Evolutionary conservation across 2,113 vertebrate genomes (phyloP).

Genomic region (Leptobrachium ailaonicum): DNA sequence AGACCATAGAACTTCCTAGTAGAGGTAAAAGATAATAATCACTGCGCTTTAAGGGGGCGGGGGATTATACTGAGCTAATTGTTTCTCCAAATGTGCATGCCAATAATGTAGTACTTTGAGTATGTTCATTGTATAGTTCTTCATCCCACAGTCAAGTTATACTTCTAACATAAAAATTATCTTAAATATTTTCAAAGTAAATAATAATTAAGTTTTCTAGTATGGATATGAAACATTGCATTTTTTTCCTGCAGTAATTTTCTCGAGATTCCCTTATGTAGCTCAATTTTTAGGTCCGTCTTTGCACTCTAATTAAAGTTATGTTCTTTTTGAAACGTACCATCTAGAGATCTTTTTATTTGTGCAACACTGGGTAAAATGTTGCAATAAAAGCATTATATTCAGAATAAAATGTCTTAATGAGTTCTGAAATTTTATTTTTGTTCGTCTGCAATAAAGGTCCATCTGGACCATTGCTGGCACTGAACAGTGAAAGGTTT

Average conservation of each 20-base stretch:
- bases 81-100: no score
- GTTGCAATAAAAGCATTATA: constrained; percentile 23
- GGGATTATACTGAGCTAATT: no score
- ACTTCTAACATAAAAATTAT: no score
- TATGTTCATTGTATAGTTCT: no score
- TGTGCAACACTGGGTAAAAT: neutral
- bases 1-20: no score
- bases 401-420: constrained; percentile 21
- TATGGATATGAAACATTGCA: no score
- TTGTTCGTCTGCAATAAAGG: constrained; percentile 31
- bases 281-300: neutral
- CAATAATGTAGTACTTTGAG: no score
- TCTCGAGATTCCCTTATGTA: neutral
- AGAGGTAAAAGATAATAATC: no score
- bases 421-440: constrained; percentile 29
- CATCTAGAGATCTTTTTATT: constrained; percentile 1
- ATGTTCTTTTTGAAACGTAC: neutral
- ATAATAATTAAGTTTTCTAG: no score
- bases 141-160: no score
- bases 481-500: constrained; percentile 4
- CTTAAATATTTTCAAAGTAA: no score
- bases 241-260: neutral
- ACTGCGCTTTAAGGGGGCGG: no score
- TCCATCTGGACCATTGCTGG: constrained; percentile 31
- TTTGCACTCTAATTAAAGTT: constrained; percentile 1